A percentile compares a stretch with the other conserved stretches of the same genome.
Evolutionary conservation across 64 coral and sea anemone genomes (phyloP).

Genomic region (Catalaphyllia jardinei): DNA sequence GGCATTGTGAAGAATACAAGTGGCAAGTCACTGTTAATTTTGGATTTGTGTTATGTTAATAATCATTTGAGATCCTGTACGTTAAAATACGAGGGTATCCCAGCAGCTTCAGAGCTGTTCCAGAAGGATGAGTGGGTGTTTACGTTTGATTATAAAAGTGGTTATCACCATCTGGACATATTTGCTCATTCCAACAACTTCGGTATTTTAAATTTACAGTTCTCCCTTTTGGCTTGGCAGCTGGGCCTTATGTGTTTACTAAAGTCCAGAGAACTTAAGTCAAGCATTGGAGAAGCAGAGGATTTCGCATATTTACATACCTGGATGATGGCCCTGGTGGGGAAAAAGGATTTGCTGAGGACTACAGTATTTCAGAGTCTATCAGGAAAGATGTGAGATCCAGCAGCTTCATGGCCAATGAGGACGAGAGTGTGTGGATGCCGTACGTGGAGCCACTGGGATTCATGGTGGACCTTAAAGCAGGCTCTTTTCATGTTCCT

Average conservation of each 20-base stretch:
- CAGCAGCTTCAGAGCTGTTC: not conserved
- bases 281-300: conserved; percentile 40
- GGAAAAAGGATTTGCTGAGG: conserved; percentile 4
- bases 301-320: conserved; percentile 58
- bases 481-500: no score
- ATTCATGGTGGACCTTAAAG: no score
- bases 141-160: conserved; percentile 48
- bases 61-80: conserved; percentile 45
- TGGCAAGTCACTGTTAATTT: conserved; percentile 29
- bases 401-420: conserved; percentile 41
- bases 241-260: conserved; percentile 43
- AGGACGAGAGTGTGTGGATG: not conserved
- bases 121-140: conserved; percentile 23
- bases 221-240: conserved; percentile 50
- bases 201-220: conserved; percentile 45
- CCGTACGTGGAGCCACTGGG: no score
- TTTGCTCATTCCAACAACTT: conserved; percentile 26
- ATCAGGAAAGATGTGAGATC: not conserved
- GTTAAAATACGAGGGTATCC: conserved; percentile 63
- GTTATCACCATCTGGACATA: conserved; percentile 47
- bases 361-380: not conserved
- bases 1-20: conserved; percentile 14
- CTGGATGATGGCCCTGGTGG: conserved; percentile 45
- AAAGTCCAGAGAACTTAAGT: conserved; percentile 13
- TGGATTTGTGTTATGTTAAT: conserved; percentile 45